Evolutionary conservation across 2,888 invertebrate genomes (phyloP), one percentile per base, ranked within the genome.

Genomic region (Drosophila eohydei): DNA sequence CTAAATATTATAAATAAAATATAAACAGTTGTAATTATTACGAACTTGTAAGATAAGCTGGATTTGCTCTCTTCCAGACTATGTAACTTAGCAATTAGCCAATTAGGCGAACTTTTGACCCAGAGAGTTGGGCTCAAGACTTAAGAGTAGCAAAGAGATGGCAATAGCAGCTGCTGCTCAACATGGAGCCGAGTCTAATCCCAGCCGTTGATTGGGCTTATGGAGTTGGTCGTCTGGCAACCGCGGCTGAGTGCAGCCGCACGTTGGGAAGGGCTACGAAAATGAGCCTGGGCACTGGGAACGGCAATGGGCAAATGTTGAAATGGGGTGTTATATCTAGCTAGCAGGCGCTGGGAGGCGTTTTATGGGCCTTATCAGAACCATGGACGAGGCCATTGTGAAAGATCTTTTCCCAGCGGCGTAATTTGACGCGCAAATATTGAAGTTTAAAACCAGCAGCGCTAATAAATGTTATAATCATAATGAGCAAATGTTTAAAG

Each of bases 401-500:
- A 40, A 70, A 67, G 72, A 77, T 78, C 59, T 58, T 70, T 56
- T 71, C 81, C 79, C 88, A 71, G 57, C 41, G 63, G 74, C 74
- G 71, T 81, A 88, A 88, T 90, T 86, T 80, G 75, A 82, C 16
- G 80, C 38, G 68, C 85, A 88, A 90, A 86, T 83, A 90, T 85
- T 85, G 80, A 62, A 86, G 81, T 81, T 88, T 80, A 69, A 76
- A 80, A 80, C 59, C 77, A 64, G 72, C 57, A 46, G 76, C 77
- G 70, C 75, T 78, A 78, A 89, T 86, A 83, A 88, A 79, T 76
- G 71, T 74, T 81, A 89, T 81, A 85, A 74, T 69, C 73, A 85
- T 90, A 86, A 90, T 80, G 87, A 86, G 91, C 84, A 90, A 90
- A 88, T 90, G 87, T 88, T 90, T 88, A 75, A 80, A 68, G 58